Evolutionary conservation across 2,888 invertebrate genomes (phyloP).

Genomic region (Drosophila rubida): DNA sequence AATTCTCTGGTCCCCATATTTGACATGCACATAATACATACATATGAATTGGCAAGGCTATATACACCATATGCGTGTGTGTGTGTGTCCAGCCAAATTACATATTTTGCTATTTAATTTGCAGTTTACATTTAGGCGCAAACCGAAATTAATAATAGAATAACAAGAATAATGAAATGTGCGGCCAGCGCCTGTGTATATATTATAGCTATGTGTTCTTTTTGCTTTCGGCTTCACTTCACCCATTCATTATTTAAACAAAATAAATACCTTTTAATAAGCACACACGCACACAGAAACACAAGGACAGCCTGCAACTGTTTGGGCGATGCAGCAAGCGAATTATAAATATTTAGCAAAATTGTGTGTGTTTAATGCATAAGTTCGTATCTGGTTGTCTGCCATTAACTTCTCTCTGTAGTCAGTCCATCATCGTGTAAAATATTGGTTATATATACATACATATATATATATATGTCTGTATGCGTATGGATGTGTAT

Average conservation of each 20-base stretch:
- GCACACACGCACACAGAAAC: slow-evolving; percentile 14
- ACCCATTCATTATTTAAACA: slow-evolving; percentile 44
- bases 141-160: slow-evolving; percentile 45
- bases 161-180: slow-evolving; percentile 42
- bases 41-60: slow-evolving; percentile 27
- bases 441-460: slow-evolving; percentile 59
- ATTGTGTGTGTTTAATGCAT: slow-evolving; percentile 71
- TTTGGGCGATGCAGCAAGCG: slow-evolving; percentile 8
- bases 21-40: slow-evolving; percentile 35
- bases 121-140: slow-evolving; percentile 39
- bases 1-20: slow-evolving; percentile 41
- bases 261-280: slow-evolving; percentile 40
- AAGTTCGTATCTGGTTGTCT: slow-evolving; percentile 71
- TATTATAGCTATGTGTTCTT: slow-evolving; percentile 48
- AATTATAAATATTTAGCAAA: slow-evolving; percentile 33
- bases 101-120: slow-evolving; percentile 46
- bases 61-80: slow-evolving; percentile 13
- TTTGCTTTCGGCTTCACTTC: slow-evolving; percentile 32
- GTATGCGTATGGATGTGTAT: slow-evolving; percentile 1
- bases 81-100: slow-evolving; percentile 57
- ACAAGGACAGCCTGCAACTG: slow-evolving; percentile 2
- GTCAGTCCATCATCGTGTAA: slow-evolving; percentile 80
- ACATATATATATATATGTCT: slow-evolving; percentile 1
- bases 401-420: slow-evolving; percentile 72
- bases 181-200: slow-evolving; percentile 43